Evolutionary conservation across 2,113 vertebrate genomes (phyloP).

Genomic region (Chaenocephalus aceratus): DNA sequence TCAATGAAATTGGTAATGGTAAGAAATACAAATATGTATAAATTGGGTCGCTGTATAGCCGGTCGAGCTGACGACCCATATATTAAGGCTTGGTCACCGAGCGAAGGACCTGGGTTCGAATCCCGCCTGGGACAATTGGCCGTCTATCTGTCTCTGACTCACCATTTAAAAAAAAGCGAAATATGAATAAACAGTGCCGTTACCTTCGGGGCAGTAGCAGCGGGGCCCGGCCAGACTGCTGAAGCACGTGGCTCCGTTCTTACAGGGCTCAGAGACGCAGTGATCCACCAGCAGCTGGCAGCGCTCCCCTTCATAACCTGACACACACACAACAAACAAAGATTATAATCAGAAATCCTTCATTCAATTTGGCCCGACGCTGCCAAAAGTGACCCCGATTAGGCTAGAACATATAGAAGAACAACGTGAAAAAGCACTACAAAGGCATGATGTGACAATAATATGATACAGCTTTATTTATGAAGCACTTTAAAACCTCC

Average conservation of each 20-base stretch:
- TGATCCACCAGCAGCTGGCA: slow-evolving; percentile 93
- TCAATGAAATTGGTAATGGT: no score
- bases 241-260: slow-evolving; percentile 91
- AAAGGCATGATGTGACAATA: no score
- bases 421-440: background rate
- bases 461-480: no score
- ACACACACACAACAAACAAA: background rate
- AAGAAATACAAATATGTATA: no score
- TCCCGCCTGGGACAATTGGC: no score
- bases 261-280: slow-evolving; percentile 91
- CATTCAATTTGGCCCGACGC: background rate
- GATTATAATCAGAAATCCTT: background rate
- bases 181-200: background rate
- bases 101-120: no score
- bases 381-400: background rate
- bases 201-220: slow-evolving; percentile 95
- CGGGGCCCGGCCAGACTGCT: slow-evolving; percentile 88
- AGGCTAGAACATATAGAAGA: background rate
- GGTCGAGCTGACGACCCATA: no score
- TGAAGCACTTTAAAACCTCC: no score
- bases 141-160: no score
- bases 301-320: slow-evolving; percentile 86
- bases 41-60: no score
- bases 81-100: no score
- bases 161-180: no score